Conservation (phyloP, 1,140 invertebrate genomes). For the Brachystomella parvula region DNA sequence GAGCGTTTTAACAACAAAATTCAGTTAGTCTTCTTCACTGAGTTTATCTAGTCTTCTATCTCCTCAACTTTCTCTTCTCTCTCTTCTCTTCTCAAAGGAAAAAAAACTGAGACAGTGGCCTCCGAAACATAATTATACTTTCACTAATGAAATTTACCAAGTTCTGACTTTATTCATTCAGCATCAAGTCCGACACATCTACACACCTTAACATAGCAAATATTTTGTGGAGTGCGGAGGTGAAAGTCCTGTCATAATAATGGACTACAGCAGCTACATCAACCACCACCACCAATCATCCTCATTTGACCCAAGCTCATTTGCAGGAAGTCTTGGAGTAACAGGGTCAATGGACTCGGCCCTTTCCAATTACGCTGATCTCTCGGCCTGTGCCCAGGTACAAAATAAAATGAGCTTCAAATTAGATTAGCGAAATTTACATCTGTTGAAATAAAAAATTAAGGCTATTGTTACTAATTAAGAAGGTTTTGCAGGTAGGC, state of each 20-base stretch:
- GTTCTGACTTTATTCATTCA: slow-evolving; percentile 9
- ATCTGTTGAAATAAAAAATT: no score
- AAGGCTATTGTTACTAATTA: background rate
- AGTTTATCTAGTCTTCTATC: background rate
- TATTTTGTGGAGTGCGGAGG: background rate
- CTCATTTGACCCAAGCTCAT: slow-evolving; percentile 38
- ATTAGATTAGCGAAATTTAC: background rate
- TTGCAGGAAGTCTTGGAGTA: slow-evolving; percentile 34
- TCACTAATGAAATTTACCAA: slow-evolving; percentile 34
- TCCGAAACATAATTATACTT: slow-evolving; percentile 38
- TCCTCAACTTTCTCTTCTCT: background rate
- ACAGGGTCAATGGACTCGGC: slow-evolving; percentile 53
- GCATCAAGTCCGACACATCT: background rate
- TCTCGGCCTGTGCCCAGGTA: slow-evolving; percentile 78
- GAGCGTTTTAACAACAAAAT: slow-evolving; percentile 39
- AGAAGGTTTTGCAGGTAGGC: slow-evolving; percentile 28
- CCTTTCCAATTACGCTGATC: slow-evolving; percentile 63
- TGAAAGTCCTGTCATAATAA: slow-evolving; percentile 2
- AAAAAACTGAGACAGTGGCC: slow-evolving; percentile 31
- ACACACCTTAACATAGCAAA: background rate
- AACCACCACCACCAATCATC: slow-evolving; percentile 37
- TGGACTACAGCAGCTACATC: slow-evolving; percentile 39
- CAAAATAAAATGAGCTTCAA: slow-evolving; percentile 41
- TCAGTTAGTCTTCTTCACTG: slow-evolving; percentile 31
- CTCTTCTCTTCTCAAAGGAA: background rate